Conservation (phyloP, 2,113 vertebrate genomes). For the Xiphophorus couchianus region DNA sequence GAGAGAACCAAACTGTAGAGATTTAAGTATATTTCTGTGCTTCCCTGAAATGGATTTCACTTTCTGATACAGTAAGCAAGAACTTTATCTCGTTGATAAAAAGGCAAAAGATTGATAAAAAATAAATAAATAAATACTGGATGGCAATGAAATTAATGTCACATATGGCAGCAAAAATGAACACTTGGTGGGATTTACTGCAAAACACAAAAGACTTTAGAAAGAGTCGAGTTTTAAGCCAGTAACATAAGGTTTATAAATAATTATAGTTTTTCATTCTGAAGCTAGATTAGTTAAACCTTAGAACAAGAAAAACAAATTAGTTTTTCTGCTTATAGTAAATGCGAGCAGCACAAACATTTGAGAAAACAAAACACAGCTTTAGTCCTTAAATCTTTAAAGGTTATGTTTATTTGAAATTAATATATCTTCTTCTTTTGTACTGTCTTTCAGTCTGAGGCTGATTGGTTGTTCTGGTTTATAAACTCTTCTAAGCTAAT, state of each 20-base stretch:
- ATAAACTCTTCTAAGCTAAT: too few relatives aligned
- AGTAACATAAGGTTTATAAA: not conserved
- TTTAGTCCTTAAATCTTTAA: not conserved
- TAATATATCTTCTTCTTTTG: too few relatives aligned
- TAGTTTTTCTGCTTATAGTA: not conserved
- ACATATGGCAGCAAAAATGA: not conserved
- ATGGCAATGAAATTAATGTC: not conserved
- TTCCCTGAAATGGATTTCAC: not conserved
- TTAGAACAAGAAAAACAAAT: not conserved
- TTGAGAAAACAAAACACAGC: too few relatives aligned
- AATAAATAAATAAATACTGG: not conserved
- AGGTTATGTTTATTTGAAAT: not conserved
- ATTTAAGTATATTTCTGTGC: not conserved
- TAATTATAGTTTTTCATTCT: not conserved
- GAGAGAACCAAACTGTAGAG: not conserved
- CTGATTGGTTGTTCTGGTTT: too few relatives aligned
- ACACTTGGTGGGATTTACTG: not conserved
- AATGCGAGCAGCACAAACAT: not conserved
- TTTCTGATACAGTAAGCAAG: not conserved
- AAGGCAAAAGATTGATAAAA: too few relatives aligned
- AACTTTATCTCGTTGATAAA: not conserved
- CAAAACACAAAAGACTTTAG: not conserved
- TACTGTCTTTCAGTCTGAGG: too few relatives aligned
- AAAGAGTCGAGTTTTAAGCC: not conserved
- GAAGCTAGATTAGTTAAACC: not conserved